Evolutionary conservation across 2,797 vertebrate genomes (phyloP).

Genomic region (Percopsis omiscomaycus): DNA sequence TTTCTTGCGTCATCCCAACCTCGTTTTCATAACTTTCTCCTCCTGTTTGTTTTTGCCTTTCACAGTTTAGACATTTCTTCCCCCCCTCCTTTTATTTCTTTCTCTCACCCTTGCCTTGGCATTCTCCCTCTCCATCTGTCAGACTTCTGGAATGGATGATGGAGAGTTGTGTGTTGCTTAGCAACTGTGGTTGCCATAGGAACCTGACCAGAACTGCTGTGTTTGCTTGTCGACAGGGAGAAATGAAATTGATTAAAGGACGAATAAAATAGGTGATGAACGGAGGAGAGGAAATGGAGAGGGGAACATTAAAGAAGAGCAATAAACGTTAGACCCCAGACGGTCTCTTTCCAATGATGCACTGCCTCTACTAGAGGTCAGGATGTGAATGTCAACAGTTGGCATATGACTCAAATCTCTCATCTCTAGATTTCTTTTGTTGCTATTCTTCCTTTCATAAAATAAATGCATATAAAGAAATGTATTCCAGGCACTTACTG

Average conservation of each 20-base stretch:
- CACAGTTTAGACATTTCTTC: slow-evolving; percentile 5
- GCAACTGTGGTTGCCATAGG: slow-evolving; percentile 79
- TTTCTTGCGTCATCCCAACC: slow-evolving; percentile 23
- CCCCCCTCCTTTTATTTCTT: background rate
- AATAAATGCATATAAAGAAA: background rate
- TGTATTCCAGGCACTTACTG: background rate
- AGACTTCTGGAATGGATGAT: slow-evolving; percentile 83
- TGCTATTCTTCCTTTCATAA: background rate
- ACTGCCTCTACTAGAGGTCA: slow-evolving; percentile 17
- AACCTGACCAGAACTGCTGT: slow-evolving; percentile 70
- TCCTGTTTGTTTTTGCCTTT: slow-evolving; percentile 15
- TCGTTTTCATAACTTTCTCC: slow-evolving; percentile 10
- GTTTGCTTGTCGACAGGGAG: slow-evolving; percentile 71
- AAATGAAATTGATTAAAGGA: slow-evolving; percentile 80
- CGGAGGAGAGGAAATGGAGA: slow-evolving; percentile 17
- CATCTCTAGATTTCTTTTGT: slow-evolving; percentile 6
- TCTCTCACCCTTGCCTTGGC: slow-evolving; percentile 30
- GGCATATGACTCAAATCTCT: slow-evolving; percentile 33
- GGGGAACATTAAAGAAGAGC: slow-evolving; percentile 12
- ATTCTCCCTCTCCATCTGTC: slow-evolving; percentile 71
- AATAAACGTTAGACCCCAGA: slow-evolving; percentile 6
- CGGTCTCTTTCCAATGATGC: slow-evolving; percentile 37
- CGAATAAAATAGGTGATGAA: slow-evolving; percentile 69
- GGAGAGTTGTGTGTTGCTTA: slow-evolving; percentile 82
- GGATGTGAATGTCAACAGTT: slow-evolving; percentile 34